Evolutionary conservation across 2,113 vertebrate species (phyloP).

Genomic region (Mixornis gularis): DNA sequence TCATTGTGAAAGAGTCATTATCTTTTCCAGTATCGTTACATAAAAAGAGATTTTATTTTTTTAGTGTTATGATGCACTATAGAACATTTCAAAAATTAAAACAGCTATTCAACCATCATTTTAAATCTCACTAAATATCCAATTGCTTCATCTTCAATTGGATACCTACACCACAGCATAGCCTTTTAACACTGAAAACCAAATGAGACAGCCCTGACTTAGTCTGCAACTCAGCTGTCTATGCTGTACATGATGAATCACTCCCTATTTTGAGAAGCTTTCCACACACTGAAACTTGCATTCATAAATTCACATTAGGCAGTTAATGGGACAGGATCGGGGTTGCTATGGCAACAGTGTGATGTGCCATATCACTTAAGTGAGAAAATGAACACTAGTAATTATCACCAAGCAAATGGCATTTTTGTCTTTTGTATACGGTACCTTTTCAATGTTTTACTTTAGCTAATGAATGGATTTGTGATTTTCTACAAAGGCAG

Average conservation of each 20-base stretch:
- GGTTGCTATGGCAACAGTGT: conserved; percentile 77
- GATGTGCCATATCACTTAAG: conserved; percentile 57
- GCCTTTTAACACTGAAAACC: not conserved
- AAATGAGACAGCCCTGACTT: conserved; percentile 4
- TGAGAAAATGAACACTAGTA: conserved; percentile 66
- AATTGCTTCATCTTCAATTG: not conserved
- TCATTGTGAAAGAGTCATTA: not conserved
- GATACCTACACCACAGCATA: not conserved
- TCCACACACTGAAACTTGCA: conserved; percentile 46
- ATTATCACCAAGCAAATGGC: conserved; percentile 70
- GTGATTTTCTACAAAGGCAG: not conserved
- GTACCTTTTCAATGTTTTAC: conserved; percentile 37
- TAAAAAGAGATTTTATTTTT: not conserved
- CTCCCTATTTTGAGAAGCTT: conserved; percentile 44
- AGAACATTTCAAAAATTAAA: not conserved
- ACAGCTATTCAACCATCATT: not conserved
- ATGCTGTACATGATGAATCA: conserved; percentile 41
- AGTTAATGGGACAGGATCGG: conserved; percentile 67
- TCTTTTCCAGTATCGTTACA: not conserved
- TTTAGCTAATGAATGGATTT: conserved; percentile 33
- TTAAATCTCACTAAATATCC: not conserved
- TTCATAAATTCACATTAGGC: conserved; percentile 74
- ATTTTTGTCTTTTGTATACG: conserved; percentile 27
- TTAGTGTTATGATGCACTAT: not conserved
- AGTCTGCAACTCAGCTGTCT: conserved; percentile 24